These are phyloP conservation scores for Erinaceus europaeus DNA, from an alignment of 2,113 vertebrate genomes.

Conservation along the genomic window DNA sequence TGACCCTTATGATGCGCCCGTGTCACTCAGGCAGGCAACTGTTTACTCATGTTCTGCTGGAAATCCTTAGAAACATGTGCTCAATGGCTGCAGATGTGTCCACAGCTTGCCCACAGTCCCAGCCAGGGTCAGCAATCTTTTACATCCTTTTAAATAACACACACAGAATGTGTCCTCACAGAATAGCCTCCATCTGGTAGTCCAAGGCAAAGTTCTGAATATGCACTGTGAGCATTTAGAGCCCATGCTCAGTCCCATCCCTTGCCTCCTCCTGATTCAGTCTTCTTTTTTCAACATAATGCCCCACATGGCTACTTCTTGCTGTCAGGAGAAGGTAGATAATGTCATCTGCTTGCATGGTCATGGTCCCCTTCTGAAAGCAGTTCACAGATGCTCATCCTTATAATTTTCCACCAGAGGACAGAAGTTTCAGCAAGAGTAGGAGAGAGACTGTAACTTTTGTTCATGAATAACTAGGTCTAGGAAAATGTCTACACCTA, in stretches of 20 bases:
- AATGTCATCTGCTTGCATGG: not conserved
- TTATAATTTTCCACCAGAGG: not conserved
- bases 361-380: constrained; percentile 17
- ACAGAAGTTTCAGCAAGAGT: constrained; percentile 17
- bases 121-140: constrained; percentile 45
- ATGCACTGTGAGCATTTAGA: not conserved
- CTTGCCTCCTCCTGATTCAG: not conserved
- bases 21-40: constrained; percentile 7
- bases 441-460: constrained; percentile 4
- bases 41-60: constrained; percentile 28
- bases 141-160: constrained; percentile 32
- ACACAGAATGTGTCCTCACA: constrained; percentile 1
- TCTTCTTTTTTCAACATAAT: not conserved
- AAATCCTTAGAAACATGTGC: constrained; percentile 39
- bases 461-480: not conserved
- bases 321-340: not conserved
- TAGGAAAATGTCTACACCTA: not conserved
- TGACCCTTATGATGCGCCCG: constrained; percentile 24
- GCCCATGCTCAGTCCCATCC: not conserved
- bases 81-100: constrained; percentile 41
- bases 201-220: constrained; percentile 42
- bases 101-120: constrained; percentile 26
- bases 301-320: not conserved
- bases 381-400: not conserved
- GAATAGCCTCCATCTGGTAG: constrained; percentile 55